These are phyloP conservation scores for Gnathonemus longibarbis DNA, from an alignment of 2,113 vertebrate genomes.

Conservation along the genomic window DNA sequence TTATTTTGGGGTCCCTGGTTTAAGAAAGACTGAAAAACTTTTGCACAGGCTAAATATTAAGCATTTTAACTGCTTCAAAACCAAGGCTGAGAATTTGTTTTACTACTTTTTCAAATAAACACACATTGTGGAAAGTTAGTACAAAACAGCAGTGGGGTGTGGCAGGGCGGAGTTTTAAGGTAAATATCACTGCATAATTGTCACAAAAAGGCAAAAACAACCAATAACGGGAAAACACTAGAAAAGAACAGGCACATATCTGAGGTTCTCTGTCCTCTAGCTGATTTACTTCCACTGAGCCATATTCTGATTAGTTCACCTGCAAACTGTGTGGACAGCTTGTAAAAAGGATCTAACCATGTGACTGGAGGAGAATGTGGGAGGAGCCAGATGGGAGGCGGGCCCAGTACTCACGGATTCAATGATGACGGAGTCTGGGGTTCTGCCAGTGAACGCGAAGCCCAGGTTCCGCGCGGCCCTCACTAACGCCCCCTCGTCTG, in stretches of 20 bases:
- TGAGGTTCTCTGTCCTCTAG: not conserved
- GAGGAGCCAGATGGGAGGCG: not conserved
- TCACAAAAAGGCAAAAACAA: not conserved
- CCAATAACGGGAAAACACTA: not conserved
- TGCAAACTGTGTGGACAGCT: not conserved
- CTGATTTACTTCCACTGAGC: not conserved
- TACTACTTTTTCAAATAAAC: not conserved
- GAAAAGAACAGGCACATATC: not conserved
- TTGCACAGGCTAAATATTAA: not conserved
- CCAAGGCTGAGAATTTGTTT: not conserved
- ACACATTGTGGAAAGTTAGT: not conserved
- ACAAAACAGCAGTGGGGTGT: not conserved
- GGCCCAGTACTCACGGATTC: slow-evolving; percentile 70
- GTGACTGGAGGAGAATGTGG: not conserved
- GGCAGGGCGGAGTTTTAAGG: not conserved
- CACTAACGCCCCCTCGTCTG: slow-evolving; percentile 94
- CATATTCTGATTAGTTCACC: not conserved
- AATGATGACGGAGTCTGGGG: slow-evolving; percentile 89
- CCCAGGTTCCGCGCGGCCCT: slow-evolving; percentile 79
- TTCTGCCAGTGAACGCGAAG: slow-evolving; percentile 92
- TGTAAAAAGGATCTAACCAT: not conserved
- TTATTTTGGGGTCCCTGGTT: not conserved
- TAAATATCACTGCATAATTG: not conserved
- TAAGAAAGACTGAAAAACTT: not conserved
- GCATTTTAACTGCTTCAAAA: not conserved